These are phyloP conservation scores for Trichoplusia ni DNA, from an alignment of 1,140 invertebrate genomes.

Conservation along the genomic window DNA sequence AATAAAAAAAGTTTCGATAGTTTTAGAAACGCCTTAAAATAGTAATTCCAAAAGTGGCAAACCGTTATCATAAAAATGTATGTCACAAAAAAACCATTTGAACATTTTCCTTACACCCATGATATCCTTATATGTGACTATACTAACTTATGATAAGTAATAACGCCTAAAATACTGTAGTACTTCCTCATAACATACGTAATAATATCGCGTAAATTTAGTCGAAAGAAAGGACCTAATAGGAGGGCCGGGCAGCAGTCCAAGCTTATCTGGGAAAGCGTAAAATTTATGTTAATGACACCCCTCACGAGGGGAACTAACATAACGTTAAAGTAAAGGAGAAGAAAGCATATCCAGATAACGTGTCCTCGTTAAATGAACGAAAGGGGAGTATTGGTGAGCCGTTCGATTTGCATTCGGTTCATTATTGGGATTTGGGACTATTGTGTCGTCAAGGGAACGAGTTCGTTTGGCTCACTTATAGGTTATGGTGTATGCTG, in stretches of 20 bases:
- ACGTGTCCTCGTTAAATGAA: slow-evolving; percentile 47
- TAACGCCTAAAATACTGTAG: slow-evolving; percentile 24
- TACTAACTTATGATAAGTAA: slow-evolving; percentile 24
- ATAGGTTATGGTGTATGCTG: background rate
- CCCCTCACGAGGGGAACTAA: slow-evolving; percentile 43
- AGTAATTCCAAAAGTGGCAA: background rate
- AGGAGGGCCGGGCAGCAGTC: slow-evolving; percentile 48
- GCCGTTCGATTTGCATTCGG: slow-evolving; percentile 9
- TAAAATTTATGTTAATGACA: slow-evolving; percentile 66
- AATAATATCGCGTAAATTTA: slow-evolving; percentile 52
- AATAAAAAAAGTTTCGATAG: too few relatives aligned
- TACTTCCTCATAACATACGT: slow-evolving; percentile 40
- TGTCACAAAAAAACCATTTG: background rate
- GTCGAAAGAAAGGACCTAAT: slow-evolving; percentile 45
- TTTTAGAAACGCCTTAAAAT: too few relatives aligned
- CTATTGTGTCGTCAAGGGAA: background rate
- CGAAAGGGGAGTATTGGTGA: background rate
- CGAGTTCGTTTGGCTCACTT: too few relatives aligned
- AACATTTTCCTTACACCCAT: background rate
- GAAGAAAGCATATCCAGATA: slow-evolving; percentile 43
- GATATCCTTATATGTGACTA: background rate
- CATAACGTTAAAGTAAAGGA: slow-evolving; percentile 49
- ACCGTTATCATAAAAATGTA: background rate
- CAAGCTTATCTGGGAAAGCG: slow-evolving; percentile 55
- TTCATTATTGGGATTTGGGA: background rate